phyloP scores from a whole-genome alignment of 2,797 vertebrate genomes.

The Hybognathus amarus region DNA sequence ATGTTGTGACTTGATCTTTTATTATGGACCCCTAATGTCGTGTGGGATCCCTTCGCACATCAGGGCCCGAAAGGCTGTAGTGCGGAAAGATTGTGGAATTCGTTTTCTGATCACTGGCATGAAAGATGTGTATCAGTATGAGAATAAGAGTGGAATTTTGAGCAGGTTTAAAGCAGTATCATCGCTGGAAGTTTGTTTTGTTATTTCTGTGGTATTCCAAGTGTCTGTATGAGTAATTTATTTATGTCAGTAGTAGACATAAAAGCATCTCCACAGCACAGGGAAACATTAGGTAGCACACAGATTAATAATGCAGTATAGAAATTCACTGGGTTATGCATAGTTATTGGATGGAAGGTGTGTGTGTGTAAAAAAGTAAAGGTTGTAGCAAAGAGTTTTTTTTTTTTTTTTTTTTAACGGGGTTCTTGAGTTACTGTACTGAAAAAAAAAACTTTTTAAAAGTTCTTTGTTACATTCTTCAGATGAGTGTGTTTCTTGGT shows the following conservation, averaged over 20 bases:
- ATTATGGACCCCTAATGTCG: neutral
- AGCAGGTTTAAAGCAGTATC: neutral
- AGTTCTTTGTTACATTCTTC: neutral
- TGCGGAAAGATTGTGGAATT: neutral
- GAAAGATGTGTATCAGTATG: neutral
- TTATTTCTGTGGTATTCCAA: neutral
- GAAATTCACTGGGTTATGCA: constrained; percentile 21
- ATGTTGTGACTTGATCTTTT: constrained; percentile 4
- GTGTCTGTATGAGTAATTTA: neutral
- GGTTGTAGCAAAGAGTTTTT: neutral
- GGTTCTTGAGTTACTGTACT: neutral
- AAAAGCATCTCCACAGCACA: neutral
- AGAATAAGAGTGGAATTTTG: neutral
- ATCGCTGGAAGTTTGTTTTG: neutral
- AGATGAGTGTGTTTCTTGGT: neutral
- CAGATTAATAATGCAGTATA: constrained; percentile 34
- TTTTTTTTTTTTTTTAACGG: neutral
- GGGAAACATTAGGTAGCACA: constrained; percentile 18
- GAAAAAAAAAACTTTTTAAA: neutral
- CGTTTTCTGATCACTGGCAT: neutral
- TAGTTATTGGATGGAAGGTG: neutral
- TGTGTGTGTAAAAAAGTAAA: neutral
- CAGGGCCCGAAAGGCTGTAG: neutral
- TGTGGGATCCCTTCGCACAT: neutral
- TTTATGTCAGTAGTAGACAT: constrained; percentile 2